Conservation (phyloP, 2,888 invertebrate genomes). For the Tetragnatha montana region DNA sequence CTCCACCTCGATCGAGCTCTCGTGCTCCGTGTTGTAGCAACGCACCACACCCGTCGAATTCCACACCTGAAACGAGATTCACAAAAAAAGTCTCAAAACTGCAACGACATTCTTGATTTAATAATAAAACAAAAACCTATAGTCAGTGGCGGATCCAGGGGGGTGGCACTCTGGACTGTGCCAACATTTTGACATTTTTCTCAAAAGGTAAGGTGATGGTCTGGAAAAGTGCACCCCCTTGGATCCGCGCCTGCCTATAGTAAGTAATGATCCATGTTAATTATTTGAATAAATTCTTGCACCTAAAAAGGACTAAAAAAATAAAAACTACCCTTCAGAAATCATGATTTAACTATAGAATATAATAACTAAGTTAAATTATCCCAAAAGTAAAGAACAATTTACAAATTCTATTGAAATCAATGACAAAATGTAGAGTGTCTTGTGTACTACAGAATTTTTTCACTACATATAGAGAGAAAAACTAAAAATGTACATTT, state of each 20-base stretch:
- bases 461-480: too few species aligned
- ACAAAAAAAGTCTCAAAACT: background rate
- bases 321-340: background rate
- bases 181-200: background rate
- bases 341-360: background rate
- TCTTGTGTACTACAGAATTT: too few species aligned
- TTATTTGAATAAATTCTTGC: too few species aligned
- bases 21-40: slow-evolving; percentile 83
- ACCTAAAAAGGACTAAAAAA: background rate
- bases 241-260: background rate
- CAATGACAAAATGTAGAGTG: too few species aligned
- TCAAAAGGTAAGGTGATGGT: background rate
- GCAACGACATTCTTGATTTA: background rate
- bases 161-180: background rate
- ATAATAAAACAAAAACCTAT: background rate
- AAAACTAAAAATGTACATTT: too few species aligned
- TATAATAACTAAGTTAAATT: background rate
- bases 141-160: background rate
- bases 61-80: slow-evolving; percentile 82
- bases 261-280: too few species aligned
- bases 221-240: background rate
- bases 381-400: too few species aligned
- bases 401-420: too few species aligned
- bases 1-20: slow-evolving; percentile 91
- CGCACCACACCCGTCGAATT: slow-evolving; percentile 94